Evolutionary conservation across 1,140 invertebrate genomes (phyloP), one percentile per base, ranked within the genome.

Genomic region (Dendroctonus valens): DNA sequence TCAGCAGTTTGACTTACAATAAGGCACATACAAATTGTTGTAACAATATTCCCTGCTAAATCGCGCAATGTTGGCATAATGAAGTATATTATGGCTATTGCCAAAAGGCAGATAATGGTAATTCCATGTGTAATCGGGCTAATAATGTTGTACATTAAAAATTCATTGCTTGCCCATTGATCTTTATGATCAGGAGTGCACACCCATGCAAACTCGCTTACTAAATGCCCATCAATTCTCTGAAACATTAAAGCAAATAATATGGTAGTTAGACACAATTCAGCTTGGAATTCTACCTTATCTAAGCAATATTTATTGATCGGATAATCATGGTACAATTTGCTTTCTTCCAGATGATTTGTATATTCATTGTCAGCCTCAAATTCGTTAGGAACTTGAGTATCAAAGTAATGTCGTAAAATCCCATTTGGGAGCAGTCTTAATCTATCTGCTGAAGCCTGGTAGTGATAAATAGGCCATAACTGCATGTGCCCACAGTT

Each of bases 31-130:
- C 84, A 85, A 70, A 92, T 87, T 41, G 89, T 92, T 0, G 89
- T 91, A 41, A 92, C 85, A 70, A 93, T 92, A 76, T 92, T 93
- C 11, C 91, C 91, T 37, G 90, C 86, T 26, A 93, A 79, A 81
- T 93, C 91, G 71, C 90, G 79, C 51, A 93, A 80, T 44, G 91
- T 91, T n/a, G 90, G 90, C 66, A 93, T 78, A 12, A 92, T 86
- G 77, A 92, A 92, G 74, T 92, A 92, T 59, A 92, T 84, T n/a
- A 92, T 84, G 5, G 90, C 87, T 8, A 91, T 86, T 1, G 87
- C 74, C n/a, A 92, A 74, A 67, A 89, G 86, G 59, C 89, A 86
- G 5, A 86, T 79, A 62, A 92, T 87, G 3, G 88, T 82, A 41
- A 91, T 83, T 0, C 83, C 85, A 75, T 91, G 89, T 58, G 90